phyloP scores from a whole-genome alignment of 2,888 invertebrate species.

The Drosophila crucigera region DNA sequence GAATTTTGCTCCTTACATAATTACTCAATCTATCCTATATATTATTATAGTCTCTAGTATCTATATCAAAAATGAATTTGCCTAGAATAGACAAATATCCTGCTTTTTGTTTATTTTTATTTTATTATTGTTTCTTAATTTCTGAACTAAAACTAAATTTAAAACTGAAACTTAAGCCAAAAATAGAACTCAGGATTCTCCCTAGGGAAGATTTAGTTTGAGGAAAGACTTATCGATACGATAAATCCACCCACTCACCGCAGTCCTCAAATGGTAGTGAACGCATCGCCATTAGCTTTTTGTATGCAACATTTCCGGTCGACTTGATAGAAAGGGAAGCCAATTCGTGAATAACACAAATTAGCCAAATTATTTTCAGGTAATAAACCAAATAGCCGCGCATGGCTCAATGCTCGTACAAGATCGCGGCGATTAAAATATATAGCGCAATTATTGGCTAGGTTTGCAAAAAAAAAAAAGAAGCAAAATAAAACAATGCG shows the following conservation, averaged over 20 bases:
- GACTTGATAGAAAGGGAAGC: constrained; percentile 21
- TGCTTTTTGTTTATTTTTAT: neutral
- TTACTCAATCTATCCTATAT: neutral
- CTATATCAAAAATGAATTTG: neutral
- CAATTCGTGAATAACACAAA: constrained; percentile 42
- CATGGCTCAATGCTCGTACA: constrained; percentile 50
- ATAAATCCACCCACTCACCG: constrained; percentile 63
- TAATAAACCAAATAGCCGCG: constrained; percentile 61
- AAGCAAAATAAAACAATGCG: constrained; percentile 1
- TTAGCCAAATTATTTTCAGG: constrained; percentile 62
- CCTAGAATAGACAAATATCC: neutral
- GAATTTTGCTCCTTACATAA: neutral
- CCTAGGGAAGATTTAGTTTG: too few relatives aligned
- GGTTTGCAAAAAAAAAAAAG: constrained; percentile 6
- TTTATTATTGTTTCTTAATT: neutral
- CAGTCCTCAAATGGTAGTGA: constrained; percentile 81
- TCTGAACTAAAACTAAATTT: neutral
- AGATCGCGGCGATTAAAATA: constrained; percentile 60
- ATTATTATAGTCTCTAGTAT: neutral
- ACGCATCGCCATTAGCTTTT: constrained; percentile 48
- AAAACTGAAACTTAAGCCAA: neutral
- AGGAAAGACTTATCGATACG: too few relatives aligned
- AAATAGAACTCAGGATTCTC: neutral
- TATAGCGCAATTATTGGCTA: constrained; percentile 30
- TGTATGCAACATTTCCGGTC: constrained; percentile 42